These are phyloP conservation scores for Gadus macrocephalus DNA, from an alignment of 2,113 vertebrate species.

Conservation along the genomic window DNA sequence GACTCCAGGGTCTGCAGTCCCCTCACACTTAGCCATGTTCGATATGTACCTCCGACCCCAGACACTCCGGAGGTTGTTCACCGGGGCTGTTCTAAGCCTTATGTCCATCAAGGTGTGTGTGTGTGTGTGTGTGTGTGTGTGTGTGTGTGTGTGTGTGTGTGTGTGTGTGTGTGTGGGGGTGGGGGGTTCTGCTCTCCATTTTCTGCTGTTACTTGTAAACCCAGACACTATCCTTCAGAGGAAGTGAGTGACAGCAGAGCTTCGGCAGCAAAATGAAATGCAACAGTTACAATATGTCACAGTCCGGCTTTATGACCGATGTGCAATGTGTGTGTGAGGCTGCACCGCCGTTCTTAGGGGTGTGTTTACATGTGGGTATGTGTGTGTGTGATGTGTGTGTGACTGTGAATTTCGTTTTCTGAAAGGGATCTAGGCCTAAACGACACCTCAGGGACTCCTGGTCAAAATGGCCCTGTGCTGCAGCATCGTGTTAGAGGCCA, in stretches of 20 bases:
- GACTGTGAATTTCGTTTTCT: neutral
- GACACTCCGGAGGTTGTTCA: constrained; percentile 52
- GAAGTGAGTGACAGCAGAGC: constrained; percentile 55
- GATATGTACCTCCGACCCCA: constrained; percentile 52
- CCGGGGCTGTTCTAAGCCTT: constrained; percentile 57
- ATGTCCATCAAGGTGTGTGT: constrained; percentile 42
- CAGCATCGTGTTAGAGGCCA: neutral
- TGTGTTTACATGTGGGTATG: constrained; percentile 20
- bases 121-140: neutral
- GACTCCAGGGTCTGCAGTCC: no score
- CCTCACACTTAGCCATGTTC: constrained; percentile 53
- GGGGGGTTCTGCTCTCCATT: constrained; percentile 29
- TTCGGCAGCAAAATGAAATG: constrained; percentile 56
- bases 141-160: no score
- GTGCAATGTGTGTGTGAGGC: neutral
- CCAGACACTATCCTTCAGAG: constrained; percentile 53
- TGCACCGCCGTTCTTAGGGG: neutral
- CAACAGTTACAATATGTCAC: constrained; percentile 51
- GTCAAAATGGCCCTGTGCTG: neutral
- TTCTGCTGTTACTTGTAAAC: constrained; percentile 60
- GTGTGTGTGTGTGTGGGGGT: neutral
- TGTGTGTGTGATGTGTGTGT: constrained; percentile 1
- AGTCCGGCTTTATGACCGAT: constrained; percentile 23
- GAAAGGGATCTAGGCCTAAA: neutral
- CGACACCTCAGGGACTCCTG: neutral